Base-by-base conservation (phyloP, 2,113 vertebrate genomes). In the Gobius niger region DNA sequence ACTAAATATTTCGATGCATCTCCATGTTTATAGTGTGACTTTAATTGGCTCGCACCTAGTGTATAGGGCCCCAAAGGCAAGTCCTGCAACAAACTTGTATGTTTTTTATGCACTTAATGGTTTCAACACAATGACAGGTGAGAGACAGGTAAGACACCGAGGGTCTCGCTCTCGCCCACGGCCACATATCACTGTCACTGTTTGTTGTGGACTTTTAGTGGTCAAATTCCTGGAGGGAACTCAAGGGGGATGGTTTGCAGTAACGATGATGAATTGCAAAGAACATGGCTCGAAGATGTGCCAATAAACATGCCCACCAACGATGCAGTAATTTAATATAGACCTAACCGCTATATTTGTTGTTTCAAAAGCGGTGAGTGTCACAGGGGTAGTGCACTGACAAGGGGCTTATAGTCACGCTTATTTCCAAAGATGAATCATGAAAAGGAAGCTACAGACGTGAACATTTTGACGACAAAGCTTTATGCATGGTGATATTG, bases 231-330 rank as follows among this genome's bases (percentile, higher is more conserved):
- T 8, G 66, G 74, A 54, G 68, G 56, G 47, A 46, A 65, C 49
- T 75, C 52, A 47, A 63, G 65, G 42, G 67, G 61, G 54, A 44
- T 57, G 24, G 44, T 24, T 46, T 6, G 46, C 13, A 71, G 64
- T 89, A 83, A 90, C 65, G 86, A 87, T 87, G 87, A 90, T 90
- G 81, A 89, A 90, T 83, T 84, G 72, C 44, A 40, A 70, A 72
- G 69, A 82, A 76, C 66, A 44, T 42, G 44, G 83, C 77, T 87
- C 85, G 84, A 91, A 90, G 86, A 91, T 93, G 89, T 86, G 81
- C 82, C 88, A 86, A 91, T 91, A 88, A 90, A 91, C 80, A 85
- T 84, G 85, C 82, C 90, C 42, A 60, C 71, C 44, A 83, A 89
- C 81, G 82, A 76, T 85, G 67, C 57, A 80, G 89, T 90, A 89